Percentiles rank a stretch among this genome's conserved stretches.
Conservation (phyloP, 2,797 vertebrate genomes). For the Pygocentrus nattereri region DNA sequence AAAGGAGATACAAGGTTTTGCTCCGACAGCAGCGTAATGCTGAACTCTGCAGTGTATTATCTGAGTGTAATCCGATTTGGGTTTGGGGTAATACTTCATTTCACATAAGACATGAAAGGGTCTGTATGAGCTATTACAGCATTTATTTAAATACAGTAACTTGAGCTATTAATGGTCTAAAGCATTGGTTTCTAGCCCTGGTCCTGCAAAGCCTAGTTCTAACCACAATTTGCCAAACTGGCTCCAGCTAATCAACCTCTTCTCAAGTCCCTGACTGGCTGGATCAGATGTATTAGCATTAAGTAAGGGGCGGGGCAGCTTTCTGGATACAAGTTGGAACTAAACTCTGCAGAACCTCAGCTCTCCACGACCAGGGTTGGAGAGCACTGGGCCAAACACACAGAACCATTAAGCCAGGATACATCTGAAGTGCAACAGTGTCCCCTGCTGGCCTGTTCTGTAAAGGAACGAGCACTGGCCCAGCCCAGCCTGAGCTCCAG, state of each 20-base stretch:
- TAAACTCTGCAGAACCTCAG: too few species aligned
- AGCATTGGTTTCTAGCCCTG: too few species aligned
- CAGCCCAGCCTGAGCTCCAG: neutral
- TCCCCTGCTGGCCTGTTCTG: constrained; percentile 26
- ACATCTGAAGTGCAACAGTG: constrained; percentile 25
- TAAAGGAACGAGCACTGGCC: neutral
- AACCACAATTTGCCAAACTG: too few species aligned
- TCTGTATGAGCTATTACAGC: neutral
- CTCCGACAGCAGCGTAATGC: too few species aligned
- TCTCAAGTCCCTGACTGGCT: too few species aligned
- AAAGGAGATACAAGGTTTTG: too few species aligned
- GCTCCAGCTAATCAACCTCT: too few species aligned
- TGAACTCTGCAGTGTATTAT: neutral
- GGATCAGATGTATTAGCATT: too few species aligned
- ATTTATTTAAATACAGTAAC: neutral
- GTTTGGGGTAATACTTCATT: neutral
- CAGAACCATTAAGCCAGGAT: neutral
- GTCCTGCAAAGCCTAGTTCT: too few species aligned
- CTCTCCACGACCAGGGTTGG: too few species aligned
- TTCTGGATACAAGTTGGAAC: too few species aligned
- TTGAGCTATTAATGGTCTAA: neutral
- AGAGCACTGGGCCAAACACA: neutral
- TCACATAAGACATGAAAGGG: neutral
- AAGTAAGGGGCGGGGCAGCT: too few species aligned
- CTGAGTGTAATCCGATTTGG: neutral